Percentiles rank a stretch among this genome's conserved stretches.
These are phyloP conservation scores for Drosophila pegasa DNA, from an alignment of 2,888 invertebrate genomes.

Conservation along the genomic window DNA sequence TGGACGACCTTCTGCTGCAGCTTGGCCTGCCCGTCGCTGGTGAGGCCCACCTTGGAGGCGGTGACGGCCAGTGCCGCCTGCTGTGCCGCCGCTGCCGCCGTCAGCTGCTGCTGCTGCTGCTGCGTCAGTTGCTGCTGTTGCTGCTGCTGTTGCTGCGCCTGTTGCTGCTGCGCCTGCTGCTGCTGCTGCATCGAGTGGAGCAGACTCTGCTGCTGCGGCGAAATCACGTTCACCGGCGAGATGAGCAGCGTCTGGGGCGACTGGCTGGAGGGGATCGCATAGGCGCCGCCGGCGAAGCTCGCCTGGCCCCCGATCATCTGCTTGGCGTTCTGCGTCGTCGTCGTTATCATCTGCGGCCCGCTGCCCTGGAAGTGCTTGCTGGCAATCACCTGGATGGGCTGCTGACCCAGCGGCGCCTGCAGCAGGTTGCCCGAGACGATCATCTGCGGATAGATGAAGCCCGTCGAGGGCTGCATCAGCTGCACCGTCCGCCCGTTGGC, in stretches of 20 bases:
- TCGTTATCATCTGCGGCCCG: conserved; percentile 93
- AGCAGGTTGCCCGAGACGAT: conserved; percentile 93
- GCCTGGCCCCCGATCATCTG: conserved; percentile 87
- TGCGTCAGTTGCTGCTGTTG: conserved; percentile 44
- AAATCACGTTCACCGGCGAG: conserved; percentile 85
- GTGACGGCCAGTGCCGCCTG: conserved; percentile 55
- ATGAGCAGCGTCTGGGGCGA: conserved; percentile 91
- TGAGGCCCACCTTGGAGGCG: conserved; percentile 46
- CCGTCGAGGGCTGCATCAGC: conserved; percentile 89
- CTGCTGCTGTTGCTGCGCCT: conserved; percentile 45
- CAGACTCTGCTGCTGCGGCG: conserved; percentile 84
- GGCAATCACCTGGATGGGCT: conserved; percentile 88
- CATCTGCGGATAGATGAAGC: conserved; percentile 92
- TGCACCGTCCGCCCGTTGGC: conserved; percentile 91
- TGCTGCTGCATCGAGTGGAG: conserved; percentile 80
- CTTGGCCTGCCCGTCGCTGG: conserved; percentile 78
- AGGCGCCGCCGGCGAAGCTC: conserved; percentile 86
- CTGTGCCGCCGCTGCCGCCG: conserved; percentile 57
- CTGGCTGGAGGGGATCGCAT: conserved; percentile 91
- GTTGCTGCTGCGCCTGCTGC: conserved; percentile 60
- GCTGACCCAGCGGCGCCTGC: conserved; percentile 85
- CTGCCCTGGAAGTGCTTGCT: conserved; percentile 94
- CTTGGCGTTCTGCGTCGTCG: conserved; percentile 88
- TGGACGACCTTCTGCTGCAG: conserved; percentile 86
- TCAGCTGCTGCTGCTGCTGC: conserved; percentile 50